Percentiles rank a stretch among this genome's conserved stretches.
Evolutionary conservation across 2,797 vertebrate genomes (phyloP).

Genomic region (Thripadectes ignobilis): DNA sequence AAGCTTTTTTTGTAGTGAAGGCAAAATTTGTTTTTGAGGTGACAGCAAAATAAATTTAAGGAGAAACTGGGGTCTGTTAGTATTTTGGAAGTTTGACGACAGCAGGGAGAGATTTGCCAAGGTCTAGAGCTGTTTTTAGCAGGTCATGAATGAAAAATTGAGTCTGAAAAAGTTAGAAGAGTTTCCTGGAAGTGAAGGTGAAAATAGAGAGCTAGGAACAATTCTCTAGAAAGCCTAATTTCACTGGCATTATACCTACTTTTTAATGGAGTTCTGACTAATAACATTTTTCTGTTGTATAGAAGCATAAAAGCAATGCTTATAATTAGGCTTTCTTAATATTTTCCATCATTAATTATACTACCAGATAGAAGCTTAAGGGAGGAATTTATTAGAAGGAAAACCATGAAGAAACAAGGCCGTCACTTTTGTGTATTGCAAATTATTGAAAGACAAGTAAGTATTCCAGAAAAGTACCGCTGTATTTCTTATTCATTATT

Average conservation of each 20-base stretch:
- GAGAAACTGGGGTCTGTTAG: not conserved
- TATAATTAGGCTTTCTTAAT: not conserved
- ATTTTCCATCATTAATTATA: not conserved
- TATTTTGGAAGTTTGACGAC: not conserved
- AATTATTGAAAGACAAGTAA: not conserved
- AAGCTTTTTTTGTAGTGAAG: not conserved
- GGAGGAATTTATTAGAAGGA: not conserved
- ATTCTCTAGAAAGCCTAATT: not conserved
- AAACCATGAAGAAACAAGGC: not conserved
- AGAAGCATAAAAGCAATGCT: not conserved
- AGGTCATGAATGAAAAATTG: not conserved
- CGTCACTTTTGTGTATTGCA: not conserved
- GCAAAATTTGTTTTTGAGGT: not conserved
- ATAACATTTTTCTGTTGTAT: not conserved
- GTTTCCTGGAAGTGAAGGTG: not conserved
- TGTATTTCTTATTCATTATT: not conserved
- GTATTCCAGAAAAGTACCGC: not conserved
- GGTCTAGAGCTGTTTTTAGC: not conserved
- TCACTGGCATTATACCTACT: not conserved
- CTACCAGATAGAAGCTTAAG: not conserved
- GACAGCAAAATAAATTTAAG: not conserved
- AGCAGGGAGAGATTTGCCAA: not conserved
- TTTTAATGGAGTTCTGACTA: not conserved
- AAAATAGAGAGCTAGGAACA: not conserved
- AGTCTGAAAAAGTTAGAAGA: not conserved